Conservation (phyloP, 2,113 vertebrate genomes). For the Rhombomys opimus region DNA sequence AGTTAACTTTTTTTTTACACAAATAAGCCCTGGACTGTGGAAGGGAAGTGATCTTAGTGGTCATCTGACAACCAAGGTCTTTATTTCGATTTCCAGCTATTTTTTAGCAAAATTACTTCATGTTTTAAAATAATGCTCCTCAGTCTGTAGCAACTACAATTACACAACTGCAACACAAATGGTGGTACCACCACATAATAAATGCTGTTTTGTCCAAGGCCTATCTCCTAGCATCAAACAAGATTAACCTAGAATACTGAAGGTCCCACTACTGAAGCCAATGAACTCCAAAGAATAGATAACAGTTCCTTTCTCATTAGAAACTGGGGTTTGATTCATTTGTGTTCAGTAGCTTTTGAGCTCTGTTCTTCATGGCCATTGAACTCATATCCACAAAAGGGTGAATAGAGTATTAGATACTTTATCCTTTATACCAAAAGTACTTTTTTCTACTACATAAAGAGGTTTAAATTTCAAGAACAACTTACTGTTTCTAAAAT, state of each 20-base stretch:
- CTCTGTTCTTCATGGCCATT: background rate
- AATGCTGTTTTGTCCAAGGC: background rate
- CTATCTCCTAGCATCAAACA: background rate
- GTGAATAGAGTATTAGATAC: background rate
- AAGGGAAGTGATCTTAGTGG: background rate
- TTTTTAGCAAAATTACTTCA: background rate
- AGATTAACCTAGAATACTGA: background rate
- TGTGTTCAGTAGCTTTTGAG: slow-evolving; percentile 11
- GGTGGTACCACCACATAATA: background rate
- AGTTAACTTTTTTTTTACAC: background rate
- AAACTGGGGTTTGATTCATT: background rate
- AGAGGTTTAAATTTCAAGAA: background rate
- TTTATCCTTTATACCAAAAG: background rate
- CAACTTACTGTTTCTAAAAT: background rate
- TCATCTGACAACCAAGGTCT: background rate
- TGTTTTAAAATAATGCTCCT: background rate
- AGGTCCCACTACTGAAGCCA: background rate
- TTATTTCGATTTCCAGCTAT: background rate
- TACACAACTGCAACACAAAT: background rate
- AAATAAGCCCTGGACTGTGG: background rate
- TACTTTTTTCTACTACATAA: background rate
- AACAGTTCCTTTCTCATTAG: background rate
- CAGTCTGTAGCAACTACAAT: background rate
- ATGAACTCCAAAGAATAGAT: background rate
- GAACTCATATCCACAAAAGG: background rate